Evolutionary conservation across 2,888 invertebrate genomes (phyloP).

Genomic region (Limnephilus marmoratus): DNA sequence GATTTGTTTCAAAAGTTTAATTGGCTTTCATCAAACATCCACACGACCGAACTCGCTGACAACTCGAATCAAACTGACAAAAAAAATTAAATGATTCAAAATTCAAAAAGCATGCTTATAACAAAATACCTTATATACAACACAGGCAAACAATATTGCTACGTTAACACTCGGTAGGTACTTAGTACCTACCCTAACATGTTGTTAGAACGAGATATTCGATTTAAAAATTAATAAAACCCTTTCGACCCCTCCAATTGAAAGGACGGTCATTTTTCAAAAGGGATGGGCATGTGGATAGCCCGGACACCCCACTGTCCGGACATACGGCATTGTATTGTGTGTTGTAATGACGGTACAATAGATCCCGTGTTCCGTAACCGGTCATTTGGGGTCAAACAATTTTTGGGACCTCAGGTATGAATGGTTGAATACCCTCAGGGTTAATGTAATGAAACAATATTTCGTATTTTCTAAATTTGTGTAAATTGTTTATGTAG

Average conservation of each 20-base stretch:
- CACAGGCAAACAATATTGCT: background rate
- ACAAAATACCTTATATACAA: background rate
- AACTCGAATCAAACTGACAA: background rate
- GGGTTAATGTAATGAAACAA: conserved; percentile 65
- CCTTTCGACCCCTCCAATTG: conserved; percentile 10
- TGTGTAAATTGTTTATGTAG: background rate
- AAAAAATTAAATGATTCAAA: background rate
- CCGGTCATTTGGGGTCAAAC: conserved; percentile 63
- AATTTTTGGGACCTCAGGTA: conserved; percentile 59
- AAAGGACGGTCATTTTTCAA: conserved; percentile 36
- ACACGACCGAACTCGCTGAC: background rate
- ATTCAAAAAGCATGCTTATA: background rate
- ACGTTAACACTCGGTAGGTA: background rate
- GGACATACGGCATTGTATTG: conserved; percentile 39
- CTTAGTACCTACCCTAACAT: background rate
- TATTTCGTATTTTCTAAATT: conserved; percentile 43
- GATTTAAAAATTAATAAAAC: background rate
- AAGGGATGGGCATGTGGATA: background rate
- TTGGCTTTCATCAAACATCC: too few relatives aligned
- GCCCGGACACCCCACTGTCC: background rate
- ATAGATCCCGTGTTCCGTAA: conserved; percentile 40
- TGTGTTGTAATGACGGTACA: conserved; percentile 47
- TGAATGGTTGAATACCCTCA: conserved; percentile 27
- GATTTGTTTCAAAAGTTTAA: too few relatives aligned
- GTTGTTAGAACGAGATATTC: background rate